Evolutionary conservation across 2,797 vertebrate genomes (phyloP).

Genomic region (Phataginus tricuspis): DNA sequence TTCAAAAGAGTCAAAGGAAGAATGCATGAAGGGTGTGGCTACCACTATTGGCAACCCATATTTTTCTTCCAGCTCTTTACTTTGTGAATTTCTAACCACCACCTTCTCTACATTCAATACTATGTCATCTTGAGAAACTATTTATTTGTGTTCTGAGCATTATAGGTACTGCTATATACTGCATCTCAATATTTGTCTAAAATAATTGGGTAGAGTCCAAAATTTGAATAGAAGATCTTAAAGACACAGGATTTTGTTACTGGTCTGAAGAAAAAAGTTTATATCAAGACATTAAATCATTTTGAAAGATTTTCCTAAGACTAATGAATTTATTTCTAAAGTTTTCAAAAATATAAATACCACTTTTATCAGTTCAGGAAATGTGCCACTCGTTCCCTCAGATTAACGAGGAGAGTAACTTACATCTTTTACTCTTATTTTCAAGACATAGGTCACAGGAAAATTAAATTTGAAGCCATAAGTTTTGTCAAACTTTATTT

Average conservation of each 20-base stretch:
- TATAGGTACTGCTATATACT: not conserved
- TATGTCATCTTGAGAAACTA: not conserved
- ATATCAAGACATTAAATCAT: not conserved
- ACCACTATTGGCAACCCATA: not conserved
- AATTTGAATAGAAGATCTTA: not conserved
- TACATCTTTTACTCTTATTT: slow-evolving; percentile 59
- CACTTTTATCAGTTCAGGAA: not conserved
- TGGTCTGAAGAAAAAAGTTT: not conserved
- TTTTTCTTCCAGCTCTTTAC: not conserved
- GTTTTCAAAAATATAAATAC: not conserved
- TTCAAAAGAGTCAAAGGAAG: not conserved
- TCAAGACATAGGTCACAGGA: slow-evolving; percentile 51
- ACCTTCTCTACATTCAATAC: not conserved
- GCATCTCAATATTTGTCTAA: not conserved
- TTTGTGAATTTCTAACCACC: not conserved
- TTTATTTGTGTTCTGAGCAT: not conserved
- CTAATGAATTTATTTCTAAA: not conserved
- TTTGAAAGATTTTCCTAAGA: not conserved
- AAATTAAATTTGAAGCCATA: slow-evolving; percentile 73
- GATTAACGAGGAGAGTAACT: slow-evolving; percentile 57
- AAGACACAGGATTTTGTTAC: not conserved
- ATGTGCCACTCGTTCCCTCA: slow-evolving; percentile 10
- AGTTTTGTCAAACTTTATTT: slow-evolving; percentile 79
- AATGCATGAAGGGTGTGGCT: not conserved
- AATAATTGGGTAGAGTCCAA: not conserved